phyloP scores from a whole-genome alignment of 2,888 invertebrate genomes.

The Barypeithes pellucidus region DNA sequence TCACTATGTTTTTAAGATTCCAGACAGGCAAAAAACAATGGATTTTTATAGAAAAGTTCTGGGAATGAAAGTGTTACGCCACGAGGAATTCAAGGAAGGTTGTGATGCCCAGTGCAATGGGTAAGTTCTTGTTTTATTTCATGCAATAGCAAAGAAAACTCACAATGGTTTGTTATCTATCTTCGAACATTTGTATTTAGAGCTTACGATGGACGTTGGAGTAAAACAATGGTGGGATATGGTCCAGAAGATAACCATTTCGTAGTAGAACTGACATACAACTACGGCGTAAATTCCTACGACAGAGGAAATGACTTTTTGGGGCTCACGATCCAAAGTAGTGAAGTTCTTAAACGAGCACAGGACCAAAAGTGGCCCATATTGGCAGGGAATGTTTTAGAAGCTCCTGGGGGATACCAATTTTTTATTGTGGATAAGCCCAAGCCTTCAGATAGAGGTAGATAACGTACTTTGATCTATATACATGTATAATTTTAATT shows the following conservation, averaged over 20 bases:
- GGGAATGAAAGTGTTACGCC: slow-evolving; percentile 97
- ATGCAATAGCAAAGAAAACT: too few species aligned
- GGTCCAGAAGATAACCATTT: slow-evolving; percentile 96
- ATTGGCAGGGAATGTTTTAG: slow-evolving; percentile 76
- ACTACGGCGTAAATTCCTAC: slow-evolving; percentile 93
- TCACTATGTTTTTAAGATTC: slow-evolving; percentile 97
- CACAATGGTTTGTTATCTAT: too few species aligned
- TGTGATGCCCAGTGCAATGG: slow-evolving; percentile 99
- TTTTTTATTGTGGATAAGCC: slow-evolving; percentile 86
- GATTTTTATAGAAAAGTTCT: slow-evolving; percentile 92
- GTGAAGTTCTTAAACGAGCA: slow-evolving; percentile 83
- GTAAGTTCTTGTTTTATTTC: slow-evolving; percentile 71
- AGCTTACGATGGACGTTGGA: slow-evolving; percentile 98
- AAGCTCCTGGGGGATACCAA: slow-evolving; percentile 94
- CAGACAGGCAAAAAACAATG: slow-evolving; percentile 87
- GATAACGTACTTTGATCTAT: too few species aligned
- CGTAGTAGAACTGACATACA: slow-evolving; percentile 97
- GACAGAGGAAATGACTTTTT: slow-evolving; percentile 93
- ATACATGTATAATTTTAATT: neutral
- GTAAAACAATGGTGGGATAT: slow-evolving; percentile 99
- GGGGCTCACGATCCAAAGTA: slow-evolving; percentile 88
- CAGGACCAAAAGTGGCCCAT: slow-evolving; percentile 82
- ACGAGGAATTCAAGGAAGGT: slow-evolving; percentile 97
- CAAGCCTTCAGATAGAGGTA: slow-evolving; percentile 79
- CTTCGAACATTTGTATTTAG: too few species aligned